Evolutionary conservation across 2,113 vertebrate species (phyloP).

Genomic region (Pachypanchax playfairii): DNA sequence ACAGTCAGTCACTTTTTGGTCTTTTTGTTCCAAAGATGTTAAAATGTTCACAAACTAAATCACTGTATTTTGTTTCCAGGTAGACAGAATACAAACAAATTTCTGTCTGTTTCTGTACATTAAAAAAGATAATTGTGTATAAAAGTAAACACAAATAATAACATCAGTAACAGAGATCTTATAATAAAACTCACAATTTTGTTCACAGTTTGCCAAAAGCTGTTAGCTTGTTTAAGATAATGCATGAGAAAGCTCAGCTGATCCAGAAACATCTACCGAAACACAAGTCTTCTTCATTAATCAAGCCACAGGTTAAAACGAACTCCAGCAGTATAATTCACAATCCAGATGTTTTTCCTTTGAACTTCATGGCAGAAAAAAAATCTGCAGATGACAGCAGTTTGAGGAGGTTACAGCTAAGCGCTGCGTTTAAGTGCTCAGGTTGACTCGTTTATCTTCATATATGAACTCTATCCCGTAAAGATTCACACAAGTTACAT

Average conservation of each 20-base stretch:
- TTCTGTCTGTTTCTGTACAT: background rate
- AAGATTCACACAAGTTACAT: background rate
- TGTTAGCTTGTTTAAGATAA: background rate
- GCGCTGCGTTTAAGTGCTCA: background rate
- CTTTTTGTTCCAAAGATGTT: background rate
- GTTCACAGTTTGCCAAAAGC: background rate
- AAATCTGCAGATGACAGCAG: background rate
- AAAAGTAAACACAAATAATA: constrained; percentile 5
- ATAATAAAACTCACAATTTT: background rate
- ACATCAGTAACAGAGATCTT: background rate
- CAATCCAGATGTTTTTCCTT: background rate
- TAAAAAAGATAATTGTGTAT: background rate
- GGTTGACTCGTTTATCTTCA: background rate
- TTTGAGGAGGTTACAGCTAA: background rate
- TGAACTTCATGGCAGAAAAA: background rate
- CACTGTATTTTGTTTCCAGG: background rate
- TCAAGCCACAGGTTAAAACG: background rate
- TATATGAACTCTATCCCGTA: background rate
- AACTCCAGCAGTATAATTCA: background rate
- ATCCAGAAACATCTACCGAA: background rate
- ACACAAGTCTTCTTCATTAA: background rate
- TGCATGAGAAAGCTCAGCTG: background rate
- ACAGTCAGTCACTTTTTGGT: background rate
- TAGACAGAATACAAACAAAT: background rate
- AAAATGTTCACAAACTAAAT: background rate